These are phyloP conservation scores for Papilio demoleus DNA, from an alignment of 2,888 invertebrate genomes.

Conservation along the genomic window DNA sequence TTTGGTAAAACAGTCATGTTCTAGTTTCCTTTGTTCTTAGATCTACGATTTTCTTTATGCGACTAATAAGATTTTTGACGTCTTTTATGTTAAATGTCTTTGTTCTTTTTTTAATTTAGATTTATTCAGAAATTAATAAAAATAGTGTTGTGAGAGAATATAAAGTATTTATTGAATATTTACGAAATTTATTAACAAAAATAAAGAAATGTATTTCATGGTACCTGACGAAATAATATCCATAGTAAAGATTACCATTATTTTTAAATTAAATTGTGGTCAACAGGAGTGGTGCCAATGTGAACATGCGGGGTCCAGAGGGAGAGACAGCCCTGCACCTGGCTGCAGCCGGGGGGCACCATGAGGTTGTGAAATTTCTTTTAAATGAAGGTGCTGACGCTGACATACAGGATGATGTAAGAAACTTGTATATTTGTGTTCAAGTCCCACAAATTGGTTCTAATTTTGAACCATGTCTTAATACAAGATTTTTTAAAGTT, in stretches of 20 bases:
- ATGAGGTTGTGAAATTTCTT: constrained; percentile 92
- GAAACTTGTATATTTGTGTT: constrained; percentile 46
- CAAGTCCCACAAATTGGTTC: too few species aligned
- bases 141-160: too few species aligned
- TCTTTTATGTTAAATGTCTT: constrained; percentile 28
- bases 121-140: too few species aligned
- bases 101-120: background rate
- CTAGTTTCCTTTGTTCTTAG: constrained; percentile 53
- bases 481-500: too few species aligned
- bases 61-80: constrained; percentile 44
- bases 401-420: constrained; percentile 92
- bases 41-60: constrained; percentile 27
- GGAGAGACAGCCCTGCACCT: constrained; percentile 92
- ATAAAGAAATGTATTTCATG: background rate
- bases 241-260: too few species aligned
- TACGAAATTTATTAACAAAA: too few species aligned
- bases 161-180: background rate
- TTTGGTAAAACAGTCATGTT: constrained; percentile 64
- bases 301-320: constrained; percentile 89
- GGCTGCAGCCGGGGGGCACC: constrained; percentile 94
- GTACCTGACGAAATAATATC: background rate
- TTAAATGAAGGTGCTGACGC: constrained; percentile 90
- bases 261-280: constrained; percentile 14
- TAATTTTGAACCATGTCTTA: too few species aligned
- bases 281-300: constrained; percentile 88